Base-by-base conservation (phyloP, 1,140 invertebrate genomes). In the Hermatobates lingyangjiaoensis region DNA sequence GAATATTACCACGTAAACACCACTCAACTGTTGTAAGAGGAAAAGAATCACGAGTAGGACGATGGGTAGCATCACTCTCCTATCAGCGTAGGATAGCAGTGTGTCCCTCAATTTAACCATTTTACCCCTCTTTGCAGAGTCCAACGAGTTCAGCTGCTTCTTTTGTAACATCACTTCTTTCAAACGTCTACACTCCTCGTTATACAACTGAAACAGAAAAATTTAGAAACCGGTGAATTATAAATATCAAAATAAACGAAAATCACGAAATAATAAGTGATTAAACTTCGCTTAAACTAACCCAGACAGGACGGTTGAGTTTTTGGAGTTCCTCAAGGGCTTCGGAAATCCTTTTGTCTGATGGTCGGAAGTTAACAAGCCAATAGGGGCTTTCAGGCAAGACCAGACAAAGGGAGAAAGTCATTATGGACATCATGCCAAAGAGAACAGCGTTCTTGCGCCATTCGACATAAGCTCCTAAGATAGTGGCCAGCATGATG, bases 1-100 rank as follows among this genome's bases (percentile, higher is more conserved):
- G 58, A 81, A 81, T 55, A 81, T 77, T 1, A 83, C 68, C 1
- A 75, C 73, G 61, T 83, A 77, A 28, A 66, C 64, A 12, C 75
- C 75, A 2, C 71, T 68, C 0, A 74, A 54, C 61, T 78, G 76
- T 62, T 78, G 76, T 2, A 76, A 64, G 0, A 71, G 20, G 53
- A 78, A 71, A 18, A 77, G 56, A 2, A 67, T 28, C 0, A 71
- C 25, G 1, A 76, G 62, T 3, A 76, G 65, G 2, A 65, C 23
- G 0, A 73, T 55, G 0, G 76, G 75, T 54, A 72, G 71, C 61
- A 71, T 72, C 12, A 71, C 69, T 2, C 69, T 71, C 18, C n/a
- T n/a, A n/a, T n/a, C n/a, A n/a, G n/a, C n/a, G n/a, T n/a, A n/a
- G n/a, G n/a, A n/a, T n/a, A n/a, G n/a, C n/a, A n/a, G n/a, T n/a